phyloP scores from a whole-genome alignment of 1,140 invertebrate species.

The Semibalanus balanoides region DNA sequence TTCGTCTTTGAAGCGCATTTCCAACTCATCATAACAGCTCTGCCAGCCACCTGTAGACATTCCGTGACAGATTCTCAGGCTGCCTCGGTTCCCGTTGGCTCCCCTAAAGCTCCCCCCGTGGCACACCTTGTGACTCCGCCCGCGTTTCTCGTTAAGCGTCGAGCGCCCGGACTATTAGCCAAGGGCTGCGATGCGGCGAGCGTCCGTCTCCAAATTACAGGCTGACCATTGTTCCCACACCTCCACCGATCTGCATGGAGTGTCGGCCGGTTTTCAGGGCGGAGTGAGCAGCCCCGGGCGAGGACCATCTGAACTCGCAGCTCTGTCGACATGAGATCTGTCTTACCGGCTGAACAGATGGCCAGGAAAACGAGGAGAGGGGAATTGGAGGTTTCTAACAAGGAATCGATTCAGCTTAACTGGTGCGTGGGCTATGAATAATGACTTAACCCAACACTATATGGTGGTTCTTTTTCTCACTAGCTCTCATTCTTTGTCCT shows the following conservation, averaged over 20 bases:
- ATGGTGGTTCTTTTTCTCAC: neutral
- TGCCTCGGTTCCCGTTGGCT: too few relatives aligned
- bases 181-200: neutral
- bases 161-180: neutral
- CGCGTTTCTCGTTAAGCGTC: neutral
- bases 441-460: neutral
- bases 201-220: neutral
- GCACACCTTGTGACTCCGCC: too few relatives aligned
- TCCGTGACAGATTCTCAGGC: neutral
- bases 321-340: neutral
- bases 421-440: neutral
- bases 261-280: neutral
- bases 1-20: too few relatives aligned
- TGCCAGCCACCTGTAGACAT: neutral
- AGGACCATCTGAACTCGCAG: neutral
- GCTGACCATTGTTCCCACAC: neutral
- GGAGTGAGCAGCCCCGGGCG: neutral
- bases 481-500: neutral
- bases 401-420: neutral
- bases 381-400: neutral
- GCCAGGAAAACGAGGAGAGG: neutral
- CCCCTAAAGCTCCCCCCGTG: too few relatives aligned
- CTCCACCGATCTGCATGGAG: neutral
- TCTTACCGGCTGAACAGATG: neutral
- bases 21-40: too few relatives aligned